Percentiles rank a stretch among this genome's conserved stretches.
Evolutionary conservation across 1,140 invertebrate species (phyloP).

Genomic region (Drosophila erecta): DNA sequence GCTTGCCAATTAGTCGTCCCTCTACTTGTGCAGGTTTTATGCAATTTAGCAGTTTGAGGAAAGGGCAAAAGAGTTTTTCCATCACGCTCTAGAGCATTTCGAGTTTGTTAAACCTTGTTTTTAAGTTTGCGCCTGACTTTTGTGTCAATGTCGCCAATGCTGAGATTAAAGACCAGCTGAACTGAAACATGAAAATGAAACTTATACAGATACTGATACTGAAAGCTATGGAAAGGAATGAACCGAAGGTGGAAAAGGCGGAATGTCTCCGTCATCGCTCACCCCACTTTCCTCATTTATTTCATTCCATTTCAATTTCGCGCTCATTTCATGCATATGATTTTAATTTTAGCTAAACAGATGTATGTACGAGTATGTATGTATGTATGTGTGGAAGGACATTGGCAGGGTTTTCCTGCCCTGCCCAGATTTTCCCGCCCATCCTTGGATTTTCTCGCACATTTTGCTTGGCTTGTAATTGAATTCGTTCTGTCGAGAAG

Average conservation of each 20-base stretch:
- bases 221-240: constrained; percentile 4
- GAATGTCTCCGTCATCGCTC: constrained; percentile 12
- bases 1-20: background rate
- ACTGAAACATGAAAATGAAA: constrained; percentile 4
- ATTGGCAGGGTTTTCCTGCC: constrained; percentile 5
- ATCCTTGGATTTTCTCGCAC: constrained; percentile 27
- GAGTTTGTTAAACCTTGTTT: constrained; percentile 31
- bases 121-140: constrained; percentile 3
- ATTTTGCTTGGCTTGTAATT: constrained; percentile 70
- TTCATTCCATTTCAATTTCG: constrained; percentile 81
- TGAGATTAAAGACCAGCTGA: constrained; percentile 14
- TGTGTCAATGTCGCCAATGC: constrained; percentile 4
- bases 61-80: constrained; percentile 22
- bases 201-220: background rate
- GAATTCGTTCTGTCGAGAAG: constrained; percentile 60
- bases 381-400: constrained; percentile 13
- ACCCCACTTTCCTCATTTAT: constrained; percentile 44
- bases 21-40: background rate
- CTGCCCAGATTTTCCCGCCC: constrained; percentile 13
- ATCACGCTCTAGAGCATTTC: constrained; percentile 21
- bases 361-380: constrained; percentile 5
- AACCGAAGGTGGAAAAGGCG: constrained; percentile 15
- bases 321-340: constrained; percentile 82
- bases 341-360: constrained; percentile 75
- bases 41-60: constrained; percentile 5